Conservation (phyloP, 2,797 vertebrate genomes). For the Holocentrus rufus region DNA sequence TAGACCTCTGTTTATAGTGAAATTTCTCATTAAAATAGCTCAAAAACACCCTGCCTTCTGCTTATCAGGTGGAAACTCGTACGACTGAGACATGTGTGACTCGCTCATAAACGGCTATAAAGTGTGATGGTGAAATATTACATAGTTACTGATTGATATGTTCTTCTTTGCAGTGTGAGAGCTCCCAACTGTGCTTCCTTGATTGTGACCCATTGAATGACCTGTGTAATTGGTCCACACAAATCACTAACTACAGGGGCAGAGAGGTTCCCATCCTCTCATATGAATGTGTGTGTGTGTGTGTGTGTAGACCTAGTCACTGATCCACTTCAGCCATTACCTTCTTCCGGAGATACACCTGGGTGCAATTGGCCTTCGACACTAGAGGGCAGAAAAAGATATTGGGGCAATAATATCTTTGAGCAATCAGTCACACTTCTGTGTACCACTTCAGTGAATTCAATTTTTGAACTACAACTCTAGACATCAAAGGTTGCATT, state of each 20-base stretch:
- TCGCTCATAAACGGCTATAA: slow-evolving; percentile 74
- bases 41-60: slow-evolving; percentile 33
- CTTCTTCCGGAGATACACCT: slow-evolving; percentile 61
- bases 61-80: slow-evolving; percentile 64
- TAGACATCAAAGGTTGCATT: slow-evolving; percentile 11
- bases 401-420: slow-evolving; percentile 50
- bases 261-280: slow-evolving; percentile 61
- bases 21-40: slow-evolving; percentile 42
- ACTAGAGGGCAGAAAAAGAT: slow-evolving; percentile 58
- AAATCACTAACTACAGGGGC: slow-evolving; percentile 78
- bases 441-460: slow-evolving; percentile 2
- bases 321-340: slow-evolving; percentile 68
- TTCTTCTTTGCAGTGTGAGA: slow-evolving; percentile 47
- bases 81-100: slow-evolving; percentile 56
- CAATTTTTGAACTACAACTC: slow-evolving; percentile 29
- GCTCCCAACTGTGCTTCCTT: slow-evolving; percentile 64
- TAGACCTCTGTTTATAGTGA: slow-evolving; percentile 15
- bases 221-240: slow-evolving; percentile 80
- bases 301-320: slow-evolving; percentile 34
- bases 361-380: slow-evolving; percentile 63
- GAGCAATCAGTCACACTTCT: slow-evolving; percentile 34
- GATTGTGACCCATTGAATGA: slow-evolving; percentile 78
- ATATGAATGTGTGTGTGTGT: slow-evolving; percentile 39
- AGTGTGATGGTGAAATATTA: slow-evolving; percentile 74
- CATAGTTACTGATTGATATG: slow-evolving; percentile 81